Evolutionary conservation across 2,888 invertebrate species (phyloP).

Genomic region (Belgica antarctica): DNA sequence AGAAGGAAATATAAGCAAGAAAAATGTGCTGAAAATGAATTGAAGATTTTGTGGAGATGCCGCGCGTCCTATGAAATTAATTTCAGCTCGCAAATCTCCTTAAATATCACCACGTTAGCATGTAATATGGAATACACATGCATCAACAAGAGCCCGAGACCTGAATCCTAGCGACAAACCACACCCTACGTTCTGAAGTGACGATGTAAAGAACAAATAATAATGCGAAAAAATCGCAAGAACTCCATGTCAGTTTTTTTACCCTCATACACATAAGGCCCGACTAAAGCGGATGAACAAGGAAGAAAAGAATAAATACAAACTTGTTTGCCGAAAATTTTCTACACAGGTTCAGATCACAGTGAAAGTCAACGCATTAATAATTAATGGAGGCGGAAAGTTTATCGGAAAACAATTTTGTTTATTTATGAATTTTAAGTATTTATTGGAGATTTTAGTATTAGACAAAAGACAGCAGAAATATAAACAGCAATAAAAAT

Average conservation of each 20-base stretch:
- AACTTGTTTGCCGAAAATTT: too few relatives aligned
- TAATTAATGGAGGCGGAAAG: background rate
- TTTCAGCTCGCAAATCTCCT: background rate
- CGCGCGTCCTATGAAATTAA: background rate
- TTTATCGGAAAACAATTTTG: background rate
- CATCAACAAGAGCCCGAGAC: background rate
- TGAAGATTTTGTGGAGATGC: background rate
- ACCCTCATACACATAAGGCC: background rate
- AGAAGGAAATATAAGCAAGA: background rate
- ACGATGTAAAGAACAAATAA: constrained; percentile 27
- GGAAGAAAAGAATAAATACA: too few relatives aligned
- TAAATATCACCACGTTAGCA: constrained; percentile 1
- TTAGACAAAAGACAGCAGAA: too few relatives aligned
- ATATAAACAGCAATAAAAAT: too few relatives aligned
- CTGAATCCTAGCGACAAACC: constrained; percentile 18
- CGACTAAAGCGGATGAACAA: background rate
- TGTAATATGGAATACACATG: background rate
- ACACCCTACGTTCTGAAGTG: constrained; percentile 3
- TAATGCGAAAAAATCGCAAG: constrained; percentile 26
- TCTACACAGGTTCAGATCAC: too few relatives aligned
- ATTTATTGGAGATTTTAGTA: too few relatives aligned
- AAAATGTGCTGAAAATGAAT: background rate
- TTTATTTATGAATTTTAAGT: too few relatives aligned
- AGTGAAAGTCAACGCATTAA: too few relatives aligned
- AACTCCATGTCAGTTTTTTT: background rate